Base-by-base conservation (phyloP, 2,113 vertebrate species). In the Neodontobutis hainanensis region DNA sequence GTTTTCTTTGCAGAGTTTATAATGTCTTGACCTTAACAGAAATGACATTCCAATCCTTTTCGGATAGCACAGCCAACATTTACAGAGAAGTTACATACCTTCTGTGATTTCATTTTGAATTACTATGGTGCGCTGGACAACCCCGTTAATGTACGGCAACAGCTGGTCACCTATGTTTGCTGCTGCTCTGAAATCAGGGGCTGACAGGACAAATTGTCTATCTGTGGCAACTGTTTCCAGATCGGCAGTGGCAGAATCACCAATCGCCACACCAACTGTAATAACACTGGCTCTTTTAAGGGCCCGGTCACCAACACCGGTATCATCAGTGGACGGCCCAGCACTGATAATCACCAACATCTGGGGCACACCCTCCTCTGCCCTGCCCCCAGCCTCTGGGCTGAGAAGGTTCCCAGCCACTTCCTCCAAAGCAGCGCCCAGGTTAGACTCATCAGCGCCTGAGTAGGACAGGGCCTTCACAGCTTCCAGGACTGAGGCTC, bases 341-440 rank as follows among this genome's bases (percentile, higher is more conserved):
- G 95, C 92, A 82, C 94, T 95, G 89, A 99, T 91, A 68, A 99
- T 89, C 80, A 99, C 90, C 90, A 98, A 83, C 78, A 94, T 91
- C 89, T 98, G 97, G 49, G 96, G 96, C 16, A 97, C 94, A 1
- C 89, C 92, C 87, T 99, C 95, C 48, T 96, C 94, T 86, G 86
- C 94, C 77, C 97, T 94, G 93, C 97, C 96, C 82, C 97, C 97
- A 85, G 93, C 90, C 8, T 92, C 81, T 87, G 80, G 83, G 50
- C 89, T 92, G 77, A 99, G 96, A 82, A 97, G 90, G 74, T 87
- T 95, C 65, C 93, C 87, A 40, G 92, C 89, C 87, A 98, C 94
- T 68, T 93, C 93, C 59, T 96, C 94, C 84, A 99, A 89, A 77
- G 97, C 97, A 2, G 89, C 90, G 78, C 97, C 97, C 3, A 94